A percentile compares a stretch with the other conserved stretches of the same genome.
Evolutionary conservation across 1,140 invertebrate genomes (phyloP).

Genomic region (Drosophila carrolli): DNA sequence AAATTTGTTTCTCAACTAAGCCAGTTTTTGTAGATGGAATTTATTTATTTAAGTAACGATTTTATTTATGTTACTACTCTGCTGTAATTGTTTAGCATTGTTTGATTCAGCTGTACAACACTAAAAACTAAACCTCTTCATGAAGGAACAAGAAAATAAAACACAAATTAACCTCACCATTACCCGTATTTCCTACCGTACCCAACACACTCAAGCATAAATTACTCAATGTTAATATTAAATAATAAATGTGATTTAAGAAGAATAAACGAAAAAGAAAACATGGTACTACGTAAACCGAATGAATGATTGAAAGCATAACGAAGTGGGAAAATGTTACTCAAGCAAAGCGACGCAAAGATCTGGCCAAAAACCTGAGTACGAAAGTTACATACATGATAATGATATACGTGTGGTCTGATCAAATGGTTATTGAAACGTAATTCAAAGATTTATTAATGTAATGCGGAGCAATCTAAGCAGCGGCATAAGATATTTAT

Average conservation of each 20-base stretch:
- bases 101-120: constrained; percentile 65
- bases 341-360: constrained; percentile 35
- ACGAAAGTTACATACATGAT: constrained; percentile 41
- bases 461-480: constrained; percentile 67
- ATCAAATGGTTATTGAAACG: constrained; percentile 60
- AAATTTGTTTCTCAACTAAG: constrained; percentile 54
- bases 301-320: constrained; percentile 31
- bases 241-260: constrained; percentile 82
- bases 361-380: constrained; percentile 44
- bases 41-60: constrained; percentile 76
- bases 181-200: constrained; percentile 43
- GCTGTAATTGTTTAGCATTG: constrained; percentile 67
- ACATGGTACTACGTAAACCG: constrained; percentile 60
- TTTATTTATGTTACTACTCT: constrained; percentile 74
- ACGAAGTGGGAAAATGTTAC: constrained; percentile 22
- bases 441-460: constrained; percentile 60
- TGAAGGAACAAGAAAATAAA: constrained; percentile 21
- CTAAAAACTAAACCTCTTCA: constrained; percentile 42
- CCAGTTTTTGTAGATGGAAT: constrained; percentile 64
- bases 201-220: constrained; percentile 70
- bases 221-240: constrained; percentile 81
- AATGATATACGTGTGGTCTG: constrained; percentile 48
- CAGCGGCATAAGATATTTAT: constrained; percentile 66
- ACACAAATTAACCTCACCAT: constrained; percentile 48
- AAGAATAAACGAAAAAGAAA: constrained; percentile 57